Evolutionary conservation across 2,888 invertebrate genomes (phyloP).

Genomic region (Orthonevra nobilis): DNA sequence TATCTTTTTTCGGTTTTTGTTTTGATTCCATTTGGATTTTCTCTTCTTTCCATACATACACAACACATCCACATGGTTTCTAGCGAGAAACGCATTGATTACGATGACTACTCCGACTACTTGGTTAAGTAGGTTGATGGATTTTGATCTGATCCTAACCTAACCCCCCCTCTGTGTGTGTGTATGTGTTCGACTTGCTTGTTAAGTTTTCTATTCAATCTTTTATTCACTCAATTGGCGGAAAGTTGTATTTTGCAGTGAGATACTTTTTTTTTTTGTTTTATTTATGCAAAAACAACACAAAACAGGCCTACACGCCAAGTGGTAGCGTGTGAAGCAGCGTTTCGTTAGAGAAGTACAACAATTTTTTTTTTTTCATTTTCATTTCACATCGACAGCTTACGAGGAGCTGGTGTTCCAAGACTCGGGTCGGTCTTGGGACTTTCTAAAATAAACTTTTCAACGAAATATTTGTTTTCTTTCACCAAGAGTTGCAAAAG

Average conservation of each 20-base stretch:
- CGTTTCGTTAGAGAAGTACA: slow-evolving; percentile 8
- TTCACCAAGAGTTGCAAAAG: slow-evolving; percentile 62
- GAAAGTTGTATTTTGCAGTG: slow-evolving; percentile 14
- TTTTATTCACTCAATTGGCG: slow-evolving; percentile 31
- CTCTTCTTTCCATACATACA: slow-evolving; percentile 31
- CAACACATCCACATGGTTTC: slow-evolving; percentile 36
- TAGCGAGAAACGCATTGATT: background rate
- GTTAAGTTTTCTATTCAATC: slow-evolving; percentile 21
- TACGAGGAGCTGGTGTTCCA: no score
- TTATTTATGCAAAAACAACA: slow-evolving; percentile 1
- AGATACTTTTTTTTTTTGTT: slow-evolving; percentile 14
- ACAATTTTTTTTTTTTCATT: slow-evolving; percentile 31
- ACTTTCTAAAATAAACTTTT: slow-evolving; percentile 69
- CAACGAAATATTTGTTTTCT: slow-evolving; percentile 66
- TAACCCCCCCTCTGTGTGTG: no score
- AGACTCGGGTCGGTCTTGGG: background rate
- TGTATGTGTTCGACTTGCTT: no score
- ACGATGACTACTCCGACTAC: background rate
- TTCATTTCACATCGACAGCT: background rate
- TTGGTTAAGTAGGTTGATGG: slow-evolving; percentile 20
- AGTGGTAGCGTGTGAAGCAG: background rate
- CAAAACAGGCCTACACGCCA: background rate
- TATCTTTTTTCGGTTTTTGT: slow-evolving; percentile 66
- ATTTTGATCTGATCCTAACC: no score
- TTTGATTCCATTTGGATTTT: slow-evolving; percentile 66